These are phyloP conservation scores for Ferrisia virgata DNA, from an alignment of 2,888 invertebrate species.

Conservation along the genomic window DNA sequence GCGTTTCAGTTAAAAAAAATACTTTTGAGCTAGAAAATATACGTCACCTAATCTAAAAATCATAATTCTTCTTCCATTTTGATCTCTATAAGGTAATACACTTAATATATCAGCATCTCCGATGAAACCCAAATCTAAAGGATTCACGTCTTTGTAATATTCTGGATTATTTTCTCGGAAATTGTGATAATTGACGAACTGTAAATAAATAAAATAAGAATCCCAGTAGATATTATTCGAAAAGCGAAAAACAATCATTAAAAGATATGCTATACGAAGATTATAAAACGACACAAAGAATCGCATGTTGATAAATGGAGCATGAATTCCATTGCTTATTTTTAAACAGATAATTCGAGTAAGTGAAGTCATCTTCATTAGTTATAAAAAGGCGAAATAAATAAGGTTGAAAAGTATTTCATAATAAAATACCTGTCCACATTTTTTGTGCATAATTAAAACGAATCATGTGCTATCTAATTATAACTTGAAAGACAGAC, in stretches of 20 bases:
- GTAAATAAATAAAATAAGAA: slow-evolving; percentile 51
- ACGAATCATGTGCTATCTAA: neutral
- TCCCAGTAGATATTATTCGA: neutral
- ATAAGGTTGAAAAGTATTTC: neutral
- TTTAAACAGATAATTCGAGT: neutral
- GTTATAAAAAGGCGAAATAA: neutral
- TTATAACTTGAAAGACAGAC: neutral
- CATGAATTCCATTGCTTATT: neutral
- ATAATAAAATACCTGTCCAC: neutral
- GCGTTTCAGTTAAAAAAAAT: neutral
- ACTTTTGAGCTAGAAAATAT: slow-evolving; percentile 39
- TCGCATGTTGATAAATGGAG: neutral
- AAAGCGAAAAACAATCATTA: too few species aligned
- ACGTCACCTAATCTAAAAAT: slow-evolving; percentile 67
- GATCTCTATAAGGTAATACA: slow-evolving; percentile 73
- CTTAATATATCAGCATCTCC: slow-evolving; percentile 68
- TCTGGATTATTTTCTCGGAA: slow-evolving; percentile 71
- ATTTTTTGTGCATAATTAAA: neutral
- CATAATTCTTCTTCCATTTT: slow-evolving; percentile 68
- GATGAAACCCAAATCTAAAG: slow-evolving; percentile 62
- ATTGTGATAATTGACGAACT: slow-evolving; percentile 72
- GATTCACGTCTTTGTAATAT: slow-evolving; percentile 65
- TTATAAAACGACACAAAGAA: neutral
- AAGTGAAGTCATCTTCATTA: neutral
- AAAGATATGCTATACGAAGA: neutral